Evolutionary conservation across 2,113 vertebrate species (phyloP), one percentile per base, ranked within the genome.

Genomic region (Zosterops borbonicus): DNA sequence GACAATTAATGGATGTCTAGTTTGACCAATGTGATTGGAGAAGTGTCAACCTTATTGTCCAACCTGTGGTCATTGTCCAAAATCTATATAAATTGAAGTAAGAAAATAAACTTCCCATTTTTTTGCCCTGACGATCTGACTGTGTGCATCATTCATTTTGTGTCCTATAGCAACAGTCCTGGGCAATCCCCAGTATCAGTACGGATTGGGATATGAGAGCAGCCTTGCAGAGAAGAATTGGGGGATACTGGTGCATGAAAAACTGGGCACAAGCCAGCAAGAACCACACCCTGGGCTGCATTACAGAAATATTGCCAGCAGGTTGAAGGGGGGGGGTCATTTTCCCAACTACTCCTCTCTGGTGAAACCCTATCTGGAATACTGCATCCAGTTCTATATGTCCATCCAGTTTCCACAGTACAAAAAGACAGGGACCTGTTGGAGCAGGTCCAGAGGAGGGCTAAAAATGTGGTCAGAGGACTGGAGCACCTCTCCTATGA

Each of bases 241-340:
- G 31, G 44, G 22, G 9, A 44, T 24, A 50, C 3, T 0, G 0
- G 12, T n/a, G 20, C 23, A 49, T 23, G 44, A 76, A 65, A 86
- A 86, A 69, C 3, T 23, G 2, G 35, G n/a, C 31, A 49, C 5
- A 1, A 70, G 27, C 9, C 10, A 12, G 12, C 9, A 53, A 21
- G 23, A 64, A 28, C 19, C 7, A 8, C 18, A 58, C 14, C 9
- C 60, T 42, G 53, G n/a, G 39, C 31, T 64, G 20, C 28, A 47
- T 44, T 12, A 71, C 31, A 80, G 63, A 75, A 59, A n/a, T 5
- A 5, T 2, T 11, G 17, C 19, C 41, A 70, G 35, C 18, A 63
- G 42, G 31, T 18, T 6, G 4, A 24, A 21, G 12, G 19, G 37
- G 19, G 39, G 39, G 8, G 5, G 3, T 35, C 29, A 74, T 64